Percentiles rank a stretch among this genome's conserved stretches.
Conservation (phyloP, 2,888 invertebrate genomes). For the Drosophila falleni region DNA sequence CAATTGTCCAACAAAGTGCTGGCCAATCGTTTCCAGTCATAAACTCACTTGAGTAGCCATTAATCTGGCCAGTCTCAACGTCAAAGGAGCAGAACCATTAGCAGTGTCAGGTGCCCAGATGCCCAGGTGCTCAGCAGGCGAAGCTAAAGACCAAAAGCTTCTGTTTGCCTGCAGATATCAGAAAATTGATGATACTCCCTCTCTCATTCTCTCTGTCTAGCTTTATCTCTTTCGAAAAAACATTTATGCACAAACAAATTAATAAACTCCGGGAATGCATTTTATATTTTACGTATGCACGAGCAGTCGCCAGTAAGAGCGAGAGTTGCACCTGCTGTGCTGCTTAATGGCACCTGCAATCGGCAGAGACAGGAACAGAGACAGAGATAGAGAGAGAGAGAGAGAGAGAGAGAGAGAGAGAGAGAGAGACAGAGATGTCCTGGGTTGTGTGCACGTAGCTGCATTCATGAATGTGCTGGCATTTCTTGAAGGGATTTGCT, state of each 20-base stretch:
- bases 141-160: constrained; percentile 15
- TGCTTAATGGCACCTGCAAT: constrained; percentile 59
- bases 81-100: constrained; percentile 28
- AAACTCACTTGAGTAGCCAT: constrained; percentile 45
- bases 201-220: neutral
- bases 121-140: neutral
- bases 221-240: neutral
- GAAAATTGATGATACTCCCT: constrained; percentile 63
- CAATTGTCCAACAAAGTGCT: constrained; percentile 44
- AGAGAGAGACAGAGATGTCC: neutral
- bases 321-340: constrained; percentile 31
- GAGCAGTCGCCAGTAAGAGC: constrained; percentile 21
- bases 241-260: constrained; percentile 63
- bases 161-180: constrained; percentile 53
- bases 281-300: constrained; percentile 54
- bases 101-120: constrained; percentile 23
- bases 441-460: constrained; percentile 27
- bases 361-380: constrained; percentile 17
- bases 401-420: constrained; percentile 3
- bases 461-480: constrained; percentile 28
- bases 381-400: neutral
- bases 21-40: constrained; percentile 47
- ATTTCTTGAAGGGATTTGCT: constrained; percentile 59
- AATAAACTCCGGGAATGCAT: constrained; percentile 47
- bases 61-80: constrained; percentile 50